Conservation (phyloP, 2,888 invertebrate species). For the Zaprionus obscuricornis region DNA sequence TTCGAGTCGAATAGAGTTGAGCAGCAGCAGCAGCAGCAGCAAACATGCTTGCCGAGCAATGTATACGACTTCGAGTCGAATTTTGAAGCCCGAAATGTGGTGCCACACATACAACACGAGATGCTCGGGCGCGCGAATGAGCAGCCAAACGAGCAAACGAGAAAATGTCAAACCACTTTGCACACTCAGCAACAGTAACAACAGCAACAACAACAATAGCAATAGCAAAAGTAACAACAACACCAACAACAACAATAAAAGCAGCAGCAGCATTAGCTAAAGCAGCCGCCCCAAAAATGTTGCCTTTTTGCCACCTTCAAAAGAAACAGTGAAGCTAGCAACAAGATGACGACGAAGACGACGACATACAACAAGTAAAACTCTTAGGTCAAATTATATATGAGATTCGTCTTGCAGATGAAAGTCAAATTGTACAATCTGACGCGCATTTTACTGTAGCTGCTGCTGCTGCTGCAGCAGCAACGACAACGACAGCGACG, state of each 20-base stretch:
- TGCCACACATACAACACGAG: conserved; percentile 59
- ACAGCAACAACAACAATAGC: conserved; percentile 27
- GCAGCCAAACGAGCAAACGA: conserved; percentile 65
- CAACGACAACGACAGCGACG: conserved; percentile 17
- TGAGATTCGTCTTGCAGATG: conserved; percentile 42
- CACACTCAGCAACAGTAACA: conserved; percentile 45
- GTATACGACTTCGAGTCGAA: conserved; percentile 44
- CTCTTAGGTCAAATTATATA: conserved; percentile 68
- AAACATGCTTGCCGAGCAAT: too few relatives aligned
- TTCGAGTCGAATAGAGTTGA: too few relatives aligned
- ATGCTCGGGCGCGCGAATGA: conserved; percentile 65
- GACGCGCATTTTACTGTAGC: conserved; percentile 66
- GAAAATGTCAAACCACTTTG: conserved; percentile 75
- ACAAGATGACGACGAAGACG: conserved; percentile 61
- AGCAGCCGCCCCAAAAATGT: too few relatives aligned
- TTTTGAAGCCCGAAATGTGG: conserved; percentile 62
- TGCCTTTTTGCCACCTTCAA: conserved; percentile 44
- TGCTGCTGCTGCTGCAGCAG: conserved; percentile 46
- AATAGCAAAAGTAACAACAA: neutral
- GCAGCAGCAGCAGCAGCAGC: too few relatives aligned
- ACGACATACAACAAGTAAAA: conserved; percentile 40
- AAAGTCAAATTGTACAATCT: conserved; percentile 68
- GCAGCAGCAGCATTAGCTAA: conserved; percentile 10
- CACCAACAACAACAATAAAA: neutral
- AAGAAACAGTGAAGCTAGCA: conserved; percentile 58